Evolutionary conservation across 2,797 vertebrate species (phyloP).

Genomic region (Iguana delicatissima): DNA sequence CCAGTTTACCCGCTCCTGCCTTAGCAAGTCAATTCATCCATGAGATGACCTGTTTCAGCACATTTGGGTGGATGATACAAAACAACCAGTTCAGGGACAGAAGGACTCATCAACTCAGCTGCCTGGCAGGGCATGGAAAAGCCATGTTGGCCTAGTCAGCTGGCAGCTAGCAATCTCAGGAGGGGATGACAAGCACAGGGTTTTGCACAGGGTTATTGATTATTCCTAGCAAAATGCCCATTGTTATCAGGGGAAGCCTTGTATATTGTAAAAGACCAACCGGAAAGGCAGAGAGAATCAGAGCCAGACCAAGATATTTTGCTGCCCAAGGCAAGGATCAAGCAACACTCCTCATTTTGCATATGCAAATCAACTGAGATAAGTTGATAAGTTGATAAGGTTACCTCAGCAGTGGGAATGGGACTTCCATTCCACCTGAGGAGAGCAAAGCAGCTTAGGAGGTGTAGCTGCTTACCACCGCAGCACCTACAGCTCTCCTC

Average conservation of each 20-base stretch:
- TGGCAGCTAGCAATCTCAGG: background rate
- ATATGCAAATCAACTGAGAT: background rate
- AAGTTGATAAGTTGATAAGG: background rate
- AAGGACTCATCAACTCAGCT: constrained; percentile 28
- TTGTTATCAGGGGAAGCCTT: background rate
- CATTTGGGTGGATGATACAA: constrained; percentile 15
- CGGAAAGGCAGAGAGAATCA: background rate
- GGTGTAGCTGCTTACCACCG: background rate
- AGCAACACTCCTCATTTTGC: background rate
- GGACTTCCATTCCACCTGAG: background rate
- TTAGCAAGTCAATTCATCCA: constrained; percentile 9
- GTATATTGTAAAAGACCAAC: background rate
- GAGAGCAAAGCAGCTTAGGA: background rate
- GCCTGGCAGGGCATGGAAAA: constrained; percentile 30
- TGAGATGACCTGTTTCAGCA: background rate
- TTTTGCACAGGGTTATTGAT: background rate
- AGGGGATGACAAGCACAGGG: background rate
- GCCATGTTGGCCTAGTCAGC: constrained; percentile 10
- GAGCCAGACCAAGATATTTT: background rate
- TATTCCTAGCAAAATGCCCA: background rate
- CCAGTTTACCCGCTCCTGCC: background rate
- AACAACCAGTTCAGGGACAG: background rate
- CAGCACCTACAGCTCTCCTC: background rate
- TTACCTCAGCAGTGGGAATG: background rate
- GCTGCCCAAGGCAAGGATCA: background rate